Evolutionary conservation across 1,140 invertebrate species (phyloP), one percentile per base, ranked within the genome.

Genomic region (Nebria ingens): DNA sequence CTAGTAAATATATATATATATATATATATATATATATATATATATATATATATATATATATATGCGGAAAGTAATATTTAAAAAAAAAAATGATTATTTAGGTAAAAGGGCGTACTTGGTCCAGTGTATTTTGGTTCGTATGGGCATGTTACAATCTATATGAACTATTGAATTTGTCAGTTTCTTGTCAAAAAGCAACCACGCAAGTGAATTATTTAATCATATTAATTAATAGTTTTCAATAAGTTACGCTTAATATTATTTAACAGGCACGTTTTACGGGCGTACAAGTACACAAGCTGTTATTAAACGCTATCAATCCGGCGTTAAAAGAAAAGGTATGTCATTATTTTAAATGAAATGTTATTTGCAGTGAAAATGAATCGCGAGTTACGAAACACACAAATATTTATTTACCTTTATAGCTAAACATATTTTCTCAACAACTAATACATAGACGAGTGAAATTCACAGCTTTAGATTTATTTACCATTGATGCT

Each of bases 401-500:
- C 2, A 51, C 52, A 2, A 25, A 20, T 25, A 20, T 42, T 13
- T 51, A 57, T 34, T 29, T 6, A 29, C 13, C 13, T 58, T 60
- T 52, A 29, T n/a, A 61, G 59, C 21, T 61, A 15, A 58, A 54
- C 13, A 22, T 56, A 6, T 61, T 61, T 42, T 61, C 56, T 13
- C 54, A 61, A 51, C 59, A 61, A 56, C 19, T 61, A 2, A 20
- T 21, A 23, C 57, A 61, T 49, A 21, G 56, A 29, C 51, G 45
- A 12, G 19, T 58, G 19, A 22, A 59, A 49, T 59, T 56, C 29
- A 56, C 57, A 23, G 60, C 57, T 21, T 59, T 58, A 53, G 60
- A 57, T 19, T 51, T 61, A 17, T 61, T 61, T 55, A 2, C 29
- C 0, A 59, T 61, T 50, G 57, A 61, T 57, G 53, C 52, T 12